These are phyloP conservation scores for Ernsta delagoae DNA, from an alignment of 2,888 invertebrate species.

Conservation along the genomic window DNA sequence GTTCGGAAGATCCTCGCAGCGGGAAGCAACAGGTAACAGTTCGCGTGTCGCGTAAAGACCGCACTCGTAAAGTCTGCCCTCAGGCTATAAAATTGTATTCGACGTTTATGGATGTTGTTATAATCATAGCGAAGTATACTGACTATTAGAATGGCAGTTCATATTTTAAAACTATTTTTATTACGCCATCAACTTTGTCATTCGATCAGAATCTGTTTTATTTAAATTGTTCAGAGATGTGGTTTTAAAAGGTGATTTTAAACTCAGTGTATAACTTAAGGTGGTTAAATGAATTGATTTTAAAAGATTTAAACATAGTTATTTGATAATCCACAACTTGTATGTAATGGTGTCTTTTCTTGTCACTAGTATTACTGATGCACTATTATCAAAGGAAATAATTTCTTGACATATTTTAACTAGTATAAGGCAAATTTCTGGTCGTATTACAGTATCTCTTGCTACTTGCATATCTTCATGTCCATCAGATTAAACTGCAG, in stretches of 20 bases:
- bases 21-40: conserved; percentile 42
- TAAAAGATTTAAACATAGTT: background rate
- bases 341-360: background rate
- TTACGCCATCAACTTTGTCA: background rate
- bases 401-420: no score
- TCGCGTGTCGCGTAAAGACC: conserved; percentile 23
- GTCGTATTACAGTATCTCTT: background rate
- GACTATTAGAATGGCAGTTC: conserved; percentile 7
- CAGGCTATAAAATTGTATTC: conserved; percentile 37
- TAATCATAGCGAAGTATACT: conserved; percentile 17
- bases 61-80: conserved; percentile 34
- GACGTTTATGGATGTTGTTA: conserved; percentile 16
- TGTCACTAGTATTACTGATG: no score
- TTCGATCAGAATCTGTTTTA: background rate
- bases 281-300: no score
- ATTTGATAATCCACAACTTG: background rate
- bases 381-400: no score
- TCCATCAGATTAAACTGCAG: background rate
- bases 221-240: background rate
- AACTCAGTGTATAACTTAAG: background rate
- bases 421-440: background rate
- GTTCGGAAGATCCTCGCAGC: conserved; percentile 42
- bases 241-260: background rate
- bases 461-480: background rate
- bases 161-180: conserved; percentile 8